Evolutionary conservation across 2,888 invertebrate genomes (phyloP), one percentile per base, ranked within the genome.

Genomic region (Andrena hattorfiana): DNA sequence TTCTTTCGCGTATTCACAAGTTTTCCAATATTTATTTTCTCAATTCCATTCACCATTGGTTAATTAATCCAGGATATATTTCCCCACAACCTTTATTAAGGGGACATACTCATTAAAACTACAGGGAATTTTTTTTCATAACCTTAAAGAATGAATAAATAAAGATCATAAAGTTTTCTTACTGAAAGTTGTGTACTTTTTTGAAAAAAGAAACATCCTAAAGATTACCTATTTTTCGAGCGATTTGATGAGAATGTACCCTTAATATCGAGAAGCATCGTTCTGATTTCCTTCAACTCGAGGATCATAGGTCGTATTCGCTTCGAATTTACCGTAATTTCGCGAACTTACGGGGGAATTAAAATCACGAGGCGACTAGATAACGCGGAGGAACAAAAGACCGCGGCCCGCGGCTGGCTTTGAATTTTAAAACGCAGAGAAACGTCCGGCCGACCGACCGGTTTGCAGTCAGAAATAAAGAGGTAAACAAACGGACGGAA

Each of bases 401-500:
- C 30, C 64, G 68, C 49, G 28, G 51, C n/a, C 49, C 30, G 20
- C 30, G 72, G 13, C 67, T 72, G 78, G 68, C 83, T 83, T 83
- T 83, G 83, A 83, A 83, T 83, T 83, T 84, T 84, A 84, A 84
- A 84, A 81, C 77, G 68, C 81, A 49, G 81, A 66, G 80, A 80
- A 80, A 73, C 85, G 75, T 77, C 66, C 81, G 77, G 59, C 71
- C 85, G 75, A 70, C 72, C 74, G 68, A 70, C 72, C 74, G 68
- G 81, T 81, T 84, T 75, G 71, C 76, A 77, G 81, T 82, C 73
- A 68, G 85, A 82, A 85, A 82, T 85, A 85, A 85, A 85, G 85
- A 79, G 85, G 83, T 85, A 85, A 85, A 85, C 80, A 83, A 80
- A 77, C 85, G 70, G 74, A 83, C 85, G 85, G 83, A 85, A 85